phyloP scores from a whole-genome alignment of 2,888 invertebrate species.

The Eilema griseolum region DNA sequence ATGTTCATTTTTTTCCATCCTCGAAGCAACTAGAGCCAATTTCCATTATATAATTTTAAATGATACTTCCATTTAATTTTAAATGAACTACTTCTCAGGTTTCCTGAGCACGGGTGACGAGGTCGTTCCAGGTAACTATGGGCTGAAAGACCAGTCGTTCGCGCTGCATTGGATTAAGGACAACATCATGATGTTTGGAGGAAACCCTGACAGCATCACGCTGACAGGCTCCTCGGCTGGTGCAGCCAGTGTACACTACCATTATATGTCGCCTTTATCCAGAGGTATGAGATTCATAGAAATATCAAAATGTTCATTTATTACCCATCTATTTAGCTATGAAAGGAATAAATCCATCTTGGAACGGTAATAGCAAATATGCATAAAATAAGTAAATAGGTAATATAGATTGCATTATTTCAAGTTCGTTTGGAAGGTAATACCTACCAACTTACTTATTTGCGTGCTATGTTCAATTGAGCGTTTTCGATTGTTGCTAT shows the following conservation, averaged over 20 bases:
- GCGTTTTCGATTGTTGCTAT: too few relatives aligned
- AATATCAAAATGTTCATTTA: background rate
- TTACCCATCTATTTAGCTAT: too few relatives aligned
- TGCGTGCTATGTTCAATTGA: too few relatives aligned
- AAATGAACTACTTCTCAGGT: slow-evolving; percentile 74
- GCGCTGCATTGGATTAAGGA: slow-evolving; percentile 90
- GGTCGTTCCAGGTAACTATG: slow-evolving; percentile 90
- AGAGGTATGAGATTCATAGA: slow-evolving; percentile 74
- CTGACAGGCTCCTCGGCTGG: slow-evolving; percentile 91
- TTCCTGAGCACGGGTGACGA: slow-evolving; percentile 92
- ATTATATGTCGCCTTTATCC: slow-evolving; percentile 89
- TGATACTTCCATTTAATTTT: background rate
- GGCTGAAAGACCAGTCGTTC: slow-evolving; percentile 91
- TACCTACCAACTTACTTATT: too few relatives aligned
- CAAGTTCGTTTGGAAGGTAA: too few relatives aligned
- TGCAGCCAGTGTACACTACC: slow-evolving; percentile 91
- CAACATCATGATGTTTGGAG: slow-evolving; percentile 90
- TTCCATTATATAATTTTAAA: too few relatives aligned
- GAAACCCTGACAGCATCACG: slow-evolving; percentile 90
- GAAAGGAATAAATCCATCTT: too few relatives aligned
- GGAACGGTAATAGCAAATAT: too few relatives aligned
- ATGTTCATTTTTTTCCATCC: too few relatives aligned
- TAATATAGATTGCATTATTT: too few relatives aligned
- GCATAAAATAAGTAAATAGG: too few relatives aligned
- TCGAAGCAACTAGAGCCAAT: too few relatives aligned